These are phyloP conservation scores for Fulmarus glacialis DNA, from an alignment of 2,113 vertebrate genomes.

Conservation along the genomic window DNA sequence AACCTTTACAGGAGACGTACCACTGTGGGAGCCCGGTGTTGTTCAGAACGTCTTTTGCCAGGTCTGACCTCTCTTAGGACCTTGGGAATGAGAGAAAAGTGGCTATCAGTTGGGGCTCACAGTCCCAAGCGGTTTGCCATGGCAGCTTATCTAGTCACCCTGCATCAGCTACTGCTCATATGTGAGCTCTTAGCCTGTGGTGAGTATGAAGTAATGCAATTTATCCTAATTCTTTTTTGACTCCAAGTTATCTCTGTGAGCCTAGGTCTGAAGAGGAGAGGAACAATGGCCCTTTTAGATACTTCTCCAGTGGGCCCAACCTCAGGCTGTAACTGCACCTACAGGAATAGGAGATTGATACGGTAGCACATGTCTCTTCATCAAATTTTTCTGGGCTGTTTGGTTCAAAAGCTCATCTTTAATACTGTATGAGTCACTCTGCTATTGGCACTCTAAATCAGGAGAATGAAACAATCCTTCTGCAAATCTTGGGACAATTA, in stretches of 20 bases:
- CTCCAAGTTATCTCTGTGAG: neutral
- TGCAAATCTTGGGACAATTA: neutral
- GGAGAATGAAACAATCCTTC: neutral
- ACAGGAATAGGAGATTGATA: neutral
- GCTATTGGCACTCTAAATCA: neutral
- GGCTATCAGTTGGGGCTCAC: neutral
- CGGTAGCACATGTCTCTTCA: fast-evolving
- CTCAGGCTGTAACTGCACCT: neutral
- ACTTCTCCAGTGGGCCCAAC: neutral
- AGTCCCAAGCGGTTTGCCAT: neutral
- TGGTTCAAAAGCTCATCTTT: neutral
- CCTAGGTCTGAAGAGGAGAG: neutral
- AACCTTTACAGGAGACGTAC: neutral
- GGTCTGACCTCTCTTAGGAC: neutral
- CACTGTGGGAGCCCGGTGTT: neutral
- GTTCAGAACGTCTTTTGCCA: neutral
- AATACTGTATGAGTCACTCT: neutral
- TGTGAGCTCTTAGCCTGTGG: neutral
- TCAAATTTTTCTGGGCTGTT: neutral
- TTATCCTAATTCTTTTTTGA: neutral
- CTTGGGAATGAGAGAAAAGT: neutral
- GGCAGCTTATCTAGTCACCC: neutral
- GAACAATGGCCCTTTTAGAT: neutral
- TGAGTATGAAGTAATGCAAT: neutral
- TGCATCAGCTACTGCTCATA: neutral